Percentiles rank a stretch among this genome's conserved stretches.
phyloP scores from a whole-genome alignment of 2,888 invertebrate genomes.

The Meteorus cinctellus region DNA sequence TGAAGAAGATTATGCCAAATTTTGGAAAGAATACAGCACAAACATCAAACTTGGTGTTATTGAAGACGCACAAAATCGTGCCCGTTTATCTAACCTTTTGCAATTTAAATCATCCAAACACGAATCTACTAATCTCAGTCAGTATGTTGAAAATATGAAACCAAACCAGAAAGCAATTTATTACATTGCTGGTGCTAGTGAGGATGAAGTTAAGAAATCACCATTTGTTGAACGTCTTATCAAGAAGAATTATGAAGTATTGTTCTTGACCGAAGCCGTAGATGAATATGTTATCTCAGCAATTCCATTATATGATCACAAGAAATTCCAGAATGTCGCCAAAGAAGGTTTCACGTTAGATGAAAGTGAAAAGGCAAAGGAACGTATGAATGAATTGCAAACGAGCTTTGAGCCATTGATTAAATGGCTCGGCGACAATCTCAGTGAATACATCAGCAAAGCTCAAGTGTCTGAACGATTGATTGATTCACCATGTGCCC shows the following conservation, averaged over 20 bases:
- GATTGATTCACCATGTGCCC: conserved; percentile 93
- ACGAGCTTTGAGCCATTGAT: conserved; percentile 90
- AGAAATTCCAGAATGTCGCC: conserved; percentile 99
- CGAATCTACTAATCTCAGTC: conserved; percentile 83
- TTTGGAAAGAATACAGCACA: conserved; percentile 99
- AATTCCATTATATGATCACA: conserved; percentile 97
- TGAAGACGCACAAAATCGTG: conserved; percentile 97
- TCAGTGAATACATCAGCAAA: conserved; percentile 85
- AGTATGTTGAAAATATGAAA: conserved; percentile 97
- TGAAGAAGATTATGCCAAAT: conserved; percentile 90
- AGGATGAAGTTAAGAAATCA: conserved; percentile 89
- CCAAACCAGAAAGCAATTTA: conserved; percentile 95
- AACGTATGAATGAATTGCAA: conserved; percentile 84
- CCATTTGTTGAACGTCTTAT: conserved; percentile 97
- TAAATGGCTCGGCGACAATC: conserved; percentile 90
- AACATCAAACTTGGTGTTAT: conserved; percentile 97
- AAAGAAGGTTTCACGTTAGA: conserved; percentile 96
- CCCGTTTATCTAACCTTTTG: conserved; percentile 94
- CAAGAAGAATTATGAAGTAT: conserved; percentile 95
- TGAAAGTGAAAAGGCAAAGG: conserved; percentile 80
- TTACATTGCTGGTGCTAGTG: conserved; percentile 94
- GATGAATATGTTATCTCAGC: conserved; percentile 98
- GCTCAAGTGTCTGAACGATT: conserved; percentile 91
- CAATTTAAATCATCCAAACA: conserved; percentile 90
- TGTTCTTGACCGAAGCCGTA: conserved; percentile 96